Evolutionary conservation across 2,888 invertebrate genomes (phyloP).

Genomic region (Arge pagana): DNA sequence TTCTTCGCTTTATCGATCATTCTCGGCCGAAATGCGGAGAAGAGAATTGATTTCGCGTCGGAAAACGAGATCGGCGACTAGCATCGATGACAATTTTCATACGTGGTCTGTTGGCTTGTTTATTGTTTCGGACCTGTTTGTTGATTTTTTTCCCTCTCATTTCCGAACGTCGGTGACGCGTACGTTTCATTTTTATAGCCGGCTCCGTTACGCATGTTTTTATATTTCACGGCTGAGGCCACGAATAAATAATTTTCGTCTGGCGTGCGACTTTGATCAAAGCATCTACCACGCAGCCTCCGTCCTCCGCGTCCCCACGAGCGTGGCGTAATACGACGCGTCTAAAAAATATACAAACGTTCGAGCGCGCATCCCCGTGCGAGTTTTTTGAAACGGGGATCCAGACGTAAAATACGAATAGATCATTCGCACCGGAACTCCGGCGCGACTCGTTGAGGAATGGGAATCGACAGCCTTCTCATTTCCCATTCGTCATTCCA

Average conservation of each 20-base stretch:
- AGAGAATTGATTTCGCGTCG: no score
- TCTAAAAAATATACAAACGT: conserved; percentile 17
- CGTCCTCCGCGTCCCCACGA: background rate
- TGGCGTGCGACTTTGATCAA: conserved; percentile 15
- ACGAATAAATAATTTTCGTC: conserved; percentile 14
- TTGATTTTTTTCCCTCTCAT: background rate
- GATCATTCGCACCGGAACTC: conserved; percentile 14
- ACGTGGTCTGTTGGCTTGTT: conserved; percentile 21
- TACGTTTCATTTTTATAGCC: conserved; percentile 5
- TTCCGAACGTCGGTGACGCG: conserved; percentile 14
- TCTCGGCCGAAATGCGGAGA: conserved; percentile 10
- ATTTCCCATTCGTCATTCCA: conserved; percentile 10
- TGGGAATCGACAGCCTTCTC: no score
- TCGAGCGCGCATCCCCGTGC: conserved; percentile 1
- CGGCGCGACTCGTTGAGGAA: conserved; percentile 3
- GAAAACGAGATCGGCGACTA: no score
- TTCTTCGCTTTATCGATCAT: conserved; percentile 14
- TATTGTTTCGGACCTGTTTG: conserved; percentile 2
- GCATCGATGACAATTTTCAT: conserved; percentile 14
- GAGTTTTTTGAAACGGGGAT: background rate
- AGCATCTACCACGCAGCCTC: no score
- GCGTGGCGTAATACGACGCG: background rate
- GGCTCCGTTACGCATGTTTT: background rate
- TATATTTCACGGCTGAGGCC: conserved; percentile 8
- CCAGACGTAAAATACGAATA: conserved; percentile 7